Base-by-base conservation (phyloP, 2,113 vertebrate genomes). In the Mandrillus leucophaeus region DNA sequence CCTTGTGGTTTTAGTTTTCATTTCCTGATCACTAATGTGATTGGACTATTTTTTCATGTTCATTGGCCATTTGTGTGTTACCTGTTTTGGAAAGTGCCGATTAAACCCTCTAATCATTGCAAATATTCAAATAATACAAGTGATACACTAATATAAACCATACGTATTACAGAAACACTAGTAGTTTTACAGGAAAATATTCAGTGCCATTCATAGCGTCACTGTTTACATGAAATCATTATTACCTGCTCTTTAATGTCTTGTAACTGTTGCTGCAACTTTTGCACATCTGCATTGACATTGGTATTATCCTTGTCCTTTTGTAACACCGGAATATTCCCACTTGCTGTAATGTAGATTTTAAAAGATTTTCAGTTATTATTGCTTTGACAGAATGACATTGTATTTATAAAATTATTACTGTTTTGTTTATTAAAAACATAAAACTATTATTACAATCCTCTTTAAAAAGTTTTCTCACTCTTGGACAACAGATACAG, bases 371-470 rank as follows among this genome's bases (percentile, higher is more conserved):
- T 38, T 38, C 38, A 38, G 38, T 38, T 38, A 38, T 38, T 38
- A 38, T 38, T 38, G 38, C 38, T 38, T 38, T 38, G 38, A 38
- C 38, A 38, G 38, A 38, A 38, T 38, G 38, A 38, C 38, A 38
- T 38, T 38, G 38, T 38, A 38, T 38, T 38, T 38, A 38, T 38
- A 38, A 38, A 38, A 38, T 38, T 38, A 38, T 38, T 38, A 38
- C 38, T 38, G 6, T 40, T 90, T 90, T 86, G 89, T 32, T 90
- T 86, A 92, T 64, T 97, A 57, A 90, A 93, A 94, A 70, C 48
- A 40, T 2, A 73, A 83, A 12, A n/a, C 18, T 81, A 85, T n/a
- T 88, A 88, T 78, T 84, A 88, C 23, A 80, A 61, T 73, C 38
- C 20, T 72, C 40, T 76, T 96, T 32, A 86, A 92, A 85, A 66